A percentile compares a stretch with the other conserved stretches of the same genome.
Evolutionary conservation across 2,113 vertebrate genomes (phyloP).

Genomic region (Pygoscelis adeliae): DNA sequence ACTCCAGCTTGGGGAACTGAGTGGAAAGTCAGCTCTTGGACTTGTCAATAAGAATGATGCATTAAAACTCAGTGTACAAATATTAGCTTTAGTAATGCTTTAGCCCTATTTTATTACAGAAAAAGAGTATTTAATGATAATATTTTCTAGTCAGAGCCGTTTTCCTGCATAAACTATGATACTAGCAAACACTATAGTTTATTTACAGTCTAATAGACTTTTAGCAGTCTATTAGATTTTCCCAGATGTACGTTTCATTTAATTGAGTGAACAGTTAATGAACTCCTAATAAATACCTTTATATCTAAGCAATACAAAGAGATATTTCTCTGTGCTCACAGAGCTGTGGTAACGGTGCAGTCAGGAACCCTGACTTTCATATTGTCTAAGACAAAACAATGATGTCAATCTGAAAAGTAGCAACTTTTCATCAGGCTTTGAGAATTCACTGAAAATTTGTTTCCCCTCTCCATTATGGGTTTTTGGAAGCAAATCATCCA

Average conservation of each 20-base stretch:
- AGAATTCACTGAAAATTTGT: neutral
- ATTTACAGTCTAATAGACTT: neutral
- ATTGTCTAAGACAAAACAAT: neutral
- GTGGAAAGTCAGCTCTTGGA: neutral
- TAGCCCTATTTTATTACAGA: neutral
- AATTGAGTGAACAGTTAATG: conserved; percentile 14
- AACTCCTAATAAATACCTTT: neutral
- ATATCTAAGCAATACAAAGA: neutral
- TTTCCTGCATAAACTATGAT: neutral
- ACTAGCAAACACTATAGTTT: neutral
- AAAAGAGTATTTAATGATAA: neutral
- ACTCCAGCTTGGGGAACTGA: neutral
- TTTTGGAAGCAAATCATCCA: neutral
- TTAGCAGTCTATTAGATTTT: neutral
- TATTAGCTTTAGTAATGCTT: neutral
- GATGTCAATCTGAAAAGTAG: neutral
- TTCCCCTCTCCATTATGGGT: neutral
- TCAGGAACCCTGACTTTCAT: neutral
- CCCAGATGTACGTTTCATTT: conserved; percentile 17
- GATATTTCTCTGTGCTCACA: neutral
- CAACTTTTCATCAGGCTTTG: neutral
- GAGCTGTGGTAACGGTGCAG: no score
- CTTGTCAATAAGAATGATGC: neutral
- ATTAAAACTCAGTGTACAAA: neutral
- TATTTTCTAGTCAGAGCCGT: neutral